Evolutionary conservation across 2,888 invertebrate species (phyloP).

Genomic region (Julus scandinavius): DNA sequence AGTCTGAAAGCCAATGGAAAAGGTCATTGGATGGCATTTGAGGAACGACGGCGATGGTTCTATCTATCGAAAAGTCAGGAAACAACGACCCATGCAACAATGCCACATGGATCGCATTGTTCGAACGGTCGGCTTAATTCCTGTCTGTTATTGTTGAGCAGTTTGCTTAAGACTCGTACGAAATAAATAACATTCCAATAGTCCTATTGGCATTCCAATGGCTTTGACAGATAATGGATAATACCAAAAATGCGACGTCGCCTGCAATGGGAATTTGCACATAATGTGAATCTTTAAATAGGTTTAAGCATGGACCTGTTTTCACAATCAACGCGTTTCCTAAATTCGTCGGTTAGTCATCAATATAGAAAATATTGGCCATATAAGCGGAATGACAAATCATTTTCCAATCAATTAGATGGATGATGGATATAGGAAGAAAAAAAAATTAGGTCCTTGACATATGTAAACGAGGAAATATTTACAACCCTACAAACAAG

Average conservation of each 20-base stretch:
- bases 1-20: conserved; percentile 23
- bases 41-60: conserved; percentile 24
- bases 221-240: conserved; percentile 30
- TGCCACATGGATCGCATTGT: conserved; percentile 29
- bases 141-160: conserved; percentile 39
- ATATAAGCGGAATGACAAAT: no score
- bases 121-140: conserved; percentile 38
- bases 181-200: conserved; percentile 42
- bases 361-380: background rate
- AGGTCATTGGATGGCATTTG: conserved; percentile 33
- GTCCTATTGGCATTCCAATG: conserved; percentile 22
- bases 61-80: conserved; percentile 26
- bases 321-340: background rate
- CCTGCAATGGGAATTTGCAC: background rate
- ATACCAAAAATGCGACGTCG: conserved; percentile 11
- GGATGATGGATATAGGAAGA: no score
- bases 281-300: background rate
- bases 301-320: background rate
- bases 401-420: no score
- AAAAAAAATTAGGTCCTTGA: no score
- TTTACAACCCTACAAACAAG: no score
- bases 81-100: conserved; percentile 24
- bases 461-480: no score
- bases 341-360: background rate
- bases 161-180: conserved; percentile 24